Evolutionary conservation across 2,888 invertebrate genomes (phyloP), one percentile per base, ranked within the genome.

Genomic region (Biston stratarius): DNA sequence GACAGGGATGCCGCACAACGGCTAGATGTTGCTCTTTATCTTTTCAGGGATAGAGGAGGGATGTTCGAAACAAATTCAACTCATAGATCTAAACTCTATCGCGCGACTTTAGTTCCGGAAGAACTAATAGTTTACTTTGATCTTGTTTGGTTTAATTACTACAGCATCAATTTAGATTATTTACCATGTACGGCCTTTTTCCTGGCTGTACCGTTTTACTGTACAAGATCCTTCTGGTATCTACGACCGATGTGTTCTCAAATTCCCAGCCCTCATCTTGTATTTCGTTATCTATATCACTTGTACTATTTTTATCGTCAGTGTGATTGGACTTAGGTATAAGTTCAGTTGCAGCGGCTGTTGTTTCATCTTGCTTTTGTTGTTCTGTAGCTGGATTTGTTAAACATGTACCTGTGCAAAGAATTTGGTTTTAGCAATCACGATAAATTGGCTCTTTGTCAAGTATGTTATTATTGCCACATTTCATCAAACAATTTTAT

Each of bases 131-230:
- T 24, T 24, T 24, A 24, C 24, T 24, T 24, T 24, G 24, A 24
- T 24, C 24, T 24, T n/a, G n/a, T n/a, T n/a, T 24, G 24, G 24
- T 24, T 24, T 24, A 24, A 24, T 24, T 24, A 2, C 24, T 24
- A 24, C 24, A 24, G 1, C 3, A 24, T 24, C 24, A 24, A 24
- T 24, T 24, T 24, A 24, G 24, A 24, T 38, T 38, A 0, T 47
- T 70, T 79, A 92, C 93, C 93, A 93, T 93, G 34, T 93, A 93
- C 10, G 92, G 90, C 47, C 92, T 79, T 61, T 84, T 88, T 1
- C 89, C 91, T 44, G 76, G 74, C 12, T 61, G 64, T 0, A 89
- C 88, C 57, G 65, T 82, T 72, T 88, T 92, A 67, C 92, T 90
- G 65, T 89, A 90, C 34, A 93, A 70, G 45, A 93, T 91, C 70